Evolutionary conservation across 2,797 vertebrate species (phyloP), one percentile per base, ranked within the genome.

Genomic region (Etheostoma nigrum): DNA sequence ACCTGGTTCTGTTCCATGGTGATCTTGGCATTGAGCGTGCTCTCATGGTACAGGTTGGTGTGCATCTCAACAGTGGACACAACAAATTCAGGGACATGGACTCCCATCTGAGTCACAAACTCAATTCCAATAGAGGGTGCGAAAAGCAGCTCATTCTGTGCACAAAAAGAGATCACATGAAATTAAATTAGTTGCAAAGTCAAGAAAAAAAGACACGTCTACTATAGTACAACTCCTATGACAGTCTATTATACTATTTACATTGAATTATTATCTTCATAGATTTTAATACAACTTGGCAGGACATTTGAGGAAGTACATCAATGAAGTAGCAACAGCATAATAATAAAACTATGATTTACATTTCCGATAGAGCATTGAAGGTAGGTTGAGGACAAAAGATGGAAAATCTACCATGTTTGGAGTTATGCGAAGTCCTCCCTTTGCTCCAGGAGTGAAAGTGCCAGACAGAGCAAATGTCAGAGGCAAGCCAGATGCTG

Each of bases 31-130:
- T 96, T 96, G 68, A 98, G 81, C 25, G 93, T 90, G 48, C 96
- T 97, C 87, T 99, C 97, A 4, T 97, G 97, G 89, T 96, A 98
- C 55, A 99, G 78, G 83, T 93, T 96, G 74, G 95, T 96, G 86
- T 95, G 96, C 93, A 97, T 95, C 82, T 97, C 96, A 64, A 99
- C 93, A 0, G 94, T 92, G 6, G 93, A 96, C 68, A 27, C 94
- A 19, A 96, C 86, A 85, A 97, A 97, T 78, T 96, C 94, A 6
- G 98, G 98, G 16, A 98, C 67, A 40, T 95, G 77, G 79, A 97
- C 85, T 86, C 96, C 97, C 93, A 99, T 91, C 27, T 94, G 89
- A 15, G 96, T 98, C 82, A 96, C 92, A 87, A 98, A 97, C 84
- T 98, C 97, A 79, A 97, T 68, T 75, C 96, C 95, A 82, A 96